Conservation (phyloP, 2,797 vertebrate species). For the Arremon brunneinucha region DNA sequence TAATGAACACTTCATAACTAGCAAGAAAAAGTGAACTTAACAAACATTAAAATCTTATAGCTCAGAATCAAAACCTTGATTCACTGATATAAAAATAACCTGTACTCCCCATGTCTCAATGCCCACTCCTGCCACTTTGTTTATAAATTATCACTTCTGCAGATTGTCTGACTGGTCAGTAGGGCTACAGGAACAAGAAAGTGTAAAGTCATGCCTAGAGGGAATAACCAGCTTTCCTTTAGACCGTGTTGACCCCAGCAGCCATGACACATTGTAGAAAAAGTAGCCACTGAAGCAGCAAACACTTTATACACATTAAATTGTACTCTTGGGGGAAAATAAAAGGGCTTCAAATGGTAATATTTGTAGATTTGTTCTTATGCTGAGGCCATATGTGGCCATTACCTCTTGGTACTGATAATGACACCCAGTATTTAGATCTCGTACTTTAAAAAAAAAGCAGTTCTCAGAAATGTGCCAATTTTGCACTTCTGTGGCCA, state of each 20-base stretch:
- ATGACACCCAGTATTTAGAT: background rate
- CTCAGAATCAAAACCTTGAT: background rate
- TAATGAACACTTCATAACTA: background rate
- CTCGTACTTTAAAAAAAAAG: background rate
- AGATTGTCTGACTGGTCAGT: background rate
- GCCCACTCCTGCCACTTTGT: background rate
- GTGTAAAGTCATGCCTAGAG: background rate
- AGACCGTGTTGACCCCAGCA: background rate
- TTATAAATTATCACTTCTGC: background rate
- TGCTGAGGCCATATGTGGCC: background rate
- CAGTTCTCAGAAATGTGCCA: background rate
- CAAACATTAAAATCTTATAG: background rate
- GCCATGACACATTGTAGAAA: background rate
- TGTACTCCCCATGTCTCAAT: background rate
- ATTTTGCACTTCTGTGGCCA: background rate
- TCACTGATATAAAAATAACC: constrained; percentile 16
- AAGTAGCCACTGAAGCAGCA: background rate
- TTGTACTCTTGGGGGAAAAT: background rate
- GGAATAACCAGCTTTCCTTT: background rate
- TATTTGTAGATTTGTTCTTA: background rate
- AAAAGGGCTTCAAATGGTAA: background rate
- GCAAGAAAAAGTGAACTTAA: background rate
- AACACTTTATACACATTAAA: background rate
- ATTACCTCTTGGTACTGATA: background rate
- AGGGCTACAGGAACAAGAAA: background rate